A percentile compares a stretch with the other conserved stretches of the same genome.
phyloP scores from a whole-genome alignment of 2,888 invertebrate species.

The Drosophila diplacantha region DNA sequence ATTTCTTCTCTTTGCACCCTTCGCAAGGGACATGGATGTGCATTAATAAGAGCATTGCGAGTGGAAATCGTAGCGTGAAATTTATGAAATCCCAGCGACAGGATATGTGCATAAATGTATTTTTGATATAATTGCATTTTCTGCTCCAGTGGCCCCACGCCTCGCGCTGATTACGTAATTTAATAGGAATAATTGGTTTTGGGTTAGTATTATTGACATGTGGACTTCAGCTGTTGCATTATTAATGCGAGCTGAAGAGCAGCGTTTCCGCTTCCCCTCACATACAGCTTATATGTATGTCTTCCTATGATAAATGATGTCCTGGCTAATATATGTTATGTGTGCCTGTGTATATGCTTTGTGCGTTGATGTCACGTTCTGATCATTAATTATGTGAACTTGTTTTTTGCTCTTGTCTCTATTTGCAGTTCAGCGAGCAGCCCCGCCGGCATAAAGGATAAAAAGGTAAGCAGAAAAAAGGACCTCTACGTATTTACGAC shows the following conservation, averaged over 20 bases:
- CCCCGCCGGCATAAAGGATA: constrained; percentile 12
- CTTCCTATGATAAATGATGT: constrained; percentile 59
- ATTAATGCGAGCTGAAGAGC: constrained; percentile 59
- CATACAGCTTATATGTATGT: constrained; percentile 29
- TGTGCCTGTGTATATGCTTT: constrained; percentile 22
- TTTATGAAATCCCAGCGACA: constrained; percentile 54
- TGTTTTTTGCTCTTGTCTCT: constrained; percentile 62
- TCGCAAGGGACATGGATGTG: constrained; percentile 45
- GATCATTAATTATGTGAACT: constrained; percentile 64
- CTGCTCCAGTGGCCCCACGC: constrained; percentile 21
- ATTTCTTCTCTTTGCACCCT: constrained; percentile 47
- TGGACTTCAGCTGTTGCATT: constrained; percentile 65
- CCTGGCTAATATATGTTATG: constrained; percentile 11
- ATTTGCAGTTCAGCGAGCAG: constrained; percentile 62
- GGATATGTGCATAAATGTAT: constrained; percentile 61
- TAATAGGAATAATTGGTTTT: constrained; percentile 67
- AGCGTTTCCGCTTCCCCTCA: constrained; percentile 54
- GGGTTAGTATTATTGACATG: constrained; percentile 64
- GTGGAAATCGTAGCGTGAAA: constrained; percentile 50
- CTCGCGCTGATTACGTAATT: constrained; percentile 59
- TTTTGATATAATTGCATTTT: constrained; percentile 67
- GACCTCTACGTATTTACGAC: constrained; percentile 44
- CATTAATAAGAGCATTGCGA: constrained; percentile 45
- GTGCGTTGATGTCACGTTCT: constrained; percentile 60
- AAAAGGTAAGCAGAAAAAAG: constrained; percentile 23